Evolutionary conservation across 2,888 invertebrate genomes (phyloP).

Genomic region (Pelosia muscerda): DNA sequence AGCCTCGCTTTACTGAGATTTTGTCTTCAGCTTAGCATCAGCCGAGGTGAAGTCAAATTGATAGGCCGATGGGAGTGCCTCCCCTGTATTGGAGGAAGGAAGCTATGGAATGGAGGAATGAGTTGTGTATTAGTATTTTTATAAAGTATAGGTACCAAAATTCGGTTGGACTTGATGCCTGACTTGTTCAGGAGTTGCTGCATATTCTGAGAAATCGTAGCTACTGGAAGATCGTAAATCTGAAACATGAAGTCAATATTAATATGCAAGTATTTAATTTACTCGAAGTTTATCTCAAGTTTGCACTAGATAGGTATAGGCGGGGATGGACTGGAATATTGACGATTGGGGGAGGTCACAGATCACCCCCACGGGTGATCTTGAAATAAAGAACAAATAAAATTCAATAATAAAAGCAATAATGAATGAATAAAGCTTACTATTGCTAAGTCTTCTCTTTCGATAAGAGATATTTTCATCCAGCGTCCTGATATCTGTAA

Average conservation of each 20-base stretch:
- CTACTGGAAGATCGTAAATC: constrained; percentile 1
- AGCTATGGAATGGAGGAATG: too few relatives aligned
- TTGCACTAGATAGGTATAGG: too few relatives aligned
- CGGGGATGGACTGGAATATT: too few relatives aligned
- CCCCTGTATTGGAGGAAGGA: too few relatives aligned
- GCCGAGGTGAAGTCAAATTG: too few relatives aligned
- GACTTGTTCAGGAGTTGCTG: constrained; percentile 24
- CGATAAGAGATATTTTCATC: constrained; percentile 41
- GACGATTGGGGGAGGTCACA: too few relatives aligned
- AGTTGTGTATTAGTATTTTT: too few relatives aligned
- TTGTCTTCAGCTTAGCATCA: too few relatives aligned
- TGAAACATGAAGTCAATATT: neutral
- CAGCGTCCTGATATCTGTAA: constrained; percentile 36
- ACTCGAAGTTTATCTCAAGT: too few relatives aligned
- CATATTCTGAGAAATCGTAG: neutral
- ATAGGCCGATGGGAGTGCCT: too few relatives aligned
- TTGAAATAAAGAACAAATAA: neutral
- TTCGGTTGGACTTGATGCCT: neutral
- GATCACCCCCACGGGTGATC: neutral
- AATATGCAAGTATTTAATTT: too few relatives aligned
- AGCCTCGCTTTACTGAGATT: too few relatives aligned
- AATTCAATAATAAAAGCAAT: neutral
- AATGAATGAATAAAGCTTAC: constrained; percentile 26
- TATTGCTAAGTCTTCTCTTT: constrained; percentile 26
- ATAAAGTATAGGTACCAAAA: constrained; percentile 15